Percentiles rank a stretch among this genome's conserved stretches.
Evolutionary conservation across 1,140 invertebrate species (phyloP).

Genomic region (Drosophila nikananu): DNA sequence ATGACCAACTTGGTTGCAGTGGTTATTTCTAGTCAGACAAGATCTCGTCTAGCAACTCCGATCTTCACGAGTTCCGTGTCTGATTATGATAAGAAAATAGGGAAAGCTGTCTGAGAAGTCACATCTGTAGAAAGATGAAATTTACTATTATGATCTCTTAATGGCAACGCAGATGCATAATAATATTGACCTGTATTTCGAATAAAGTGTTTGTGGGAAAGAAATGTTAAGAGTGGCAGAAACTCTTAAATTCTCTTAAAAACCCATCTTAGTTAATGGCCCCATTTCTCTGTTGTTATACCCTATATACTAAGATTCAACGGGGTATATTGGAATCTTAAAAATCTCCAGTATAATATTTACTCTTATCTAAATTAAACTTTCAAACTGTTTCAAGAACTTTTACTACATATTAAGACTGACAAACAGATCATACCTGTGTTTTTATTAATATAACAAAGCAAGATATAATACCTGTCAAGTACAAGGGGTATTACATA

Average conservation of each 20-base stretch:
- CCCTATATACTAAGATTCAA: not conserved
- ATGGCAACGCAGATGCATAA: slow-evolving; percentile 14
- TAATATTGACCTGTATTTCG: slow-evolving; percentile 21
- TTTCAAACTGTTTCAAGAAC: not conserved
- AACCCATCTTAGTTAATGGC: not conserved
- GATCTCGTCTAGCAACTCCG: slow-evolving; percentile 15
- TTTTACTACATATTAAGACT: not conserved
- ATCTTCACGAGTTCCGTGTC: slow-evolving; percentile 5
- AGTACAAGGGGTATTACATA: not conserved
- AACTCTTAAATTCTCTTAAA: not conserved
- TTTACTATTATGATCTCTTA: slow-evolving; percentile 15
- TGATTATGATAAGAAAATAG: slow-evolving; percentile 16
- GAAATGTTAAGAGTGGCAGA: slow-evolving; percentile 6
- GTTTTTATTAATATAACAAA: too few relatives aligned
- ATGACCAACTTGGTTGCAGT: slow-evolving; percentile 7
- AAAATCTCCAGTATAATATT: not conserved
- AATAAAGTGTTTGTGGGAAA: slow-evolving; percentile 2
- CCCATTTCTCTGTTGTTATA: slow-evolving; percentile 18
- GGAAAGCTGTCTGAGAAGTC: slow-evolving; percentile 5
- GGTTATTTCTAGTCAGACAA: not conserved
- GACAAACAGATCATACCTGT: not conserved
- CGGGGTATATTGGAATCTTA: not conserved
- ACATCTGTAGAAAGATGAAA: slow-evolving; percentile 1
- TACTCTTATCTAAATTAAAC: not conserved
- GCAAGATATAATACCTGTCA: not conserved